Conservation (phyloP, 2,888 invertebrate genomes). For the Keiferia lycopersicella region DNA sequence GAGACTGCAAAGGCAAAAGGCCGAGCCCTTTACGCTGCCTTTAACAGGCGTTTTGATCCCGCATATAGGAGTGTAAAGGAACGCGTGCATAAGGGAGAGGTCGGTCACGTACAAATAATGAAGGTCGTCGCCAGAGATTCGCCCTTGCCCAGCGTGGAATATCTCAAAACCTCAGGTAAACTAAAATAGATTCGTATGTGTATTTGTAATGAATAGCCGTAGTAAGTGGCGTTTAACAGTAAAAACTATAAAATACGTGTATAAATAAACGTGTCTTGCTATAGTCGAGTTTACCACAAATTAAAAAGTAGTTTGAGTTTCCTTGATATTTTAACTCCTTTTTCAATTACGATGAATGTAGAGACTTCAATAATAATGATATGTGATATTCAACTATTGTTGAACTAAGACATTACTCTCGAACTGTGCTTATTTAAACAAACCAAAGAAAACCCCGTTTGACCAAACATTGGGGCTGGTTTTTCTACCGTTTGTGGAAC, state of each 20-base stretch:
- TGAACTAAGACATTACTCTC: neutral
- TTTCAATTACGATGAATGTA: neutral
- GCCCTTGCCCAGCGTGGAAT: constrained; percentile 83
- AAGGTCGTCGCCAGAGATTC: constrained; percentile 84
- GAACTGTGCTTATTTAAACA: neutral
- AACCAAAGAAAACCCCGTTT: neutral
- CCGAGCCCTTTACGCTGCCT: constrained; percentile 82
- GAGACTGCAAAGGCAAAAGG: constrained; percentile 78
- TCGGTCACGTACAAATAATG: constrained; percentile 84
- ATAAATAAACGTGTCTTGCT: too few species aligned
- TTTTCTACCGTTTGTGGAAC: neutral
- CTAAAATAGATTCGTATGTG: too few species aligned
- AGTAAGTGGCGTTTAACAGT: too few species aligned
- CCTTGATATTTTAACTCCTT: neutral
- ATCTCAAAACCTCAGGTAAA: constrained; percentile 81
- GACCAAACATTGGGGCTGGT: neutral
- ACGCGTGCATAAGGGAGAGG: constrained; percentile 77
- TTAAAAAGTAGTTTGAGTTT: neutral
- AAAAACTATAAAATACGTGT: too few species aligned
- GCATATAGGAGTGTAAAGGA: constrained; percentile 75
- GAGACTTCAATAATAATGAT: neutral
- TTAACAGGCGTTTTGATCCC: constrained; percentile 86
- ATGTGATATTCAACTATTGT: neutral
- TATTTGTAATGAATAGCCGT: too few species aligned
- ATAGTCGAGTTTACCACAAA: too few species aligned